These are phyloP conservation scores for Machaerirhynchus nigripectus DNA, from an alignment of 2,113 vertebrate species.

Conservation along the genomic window DNA sequence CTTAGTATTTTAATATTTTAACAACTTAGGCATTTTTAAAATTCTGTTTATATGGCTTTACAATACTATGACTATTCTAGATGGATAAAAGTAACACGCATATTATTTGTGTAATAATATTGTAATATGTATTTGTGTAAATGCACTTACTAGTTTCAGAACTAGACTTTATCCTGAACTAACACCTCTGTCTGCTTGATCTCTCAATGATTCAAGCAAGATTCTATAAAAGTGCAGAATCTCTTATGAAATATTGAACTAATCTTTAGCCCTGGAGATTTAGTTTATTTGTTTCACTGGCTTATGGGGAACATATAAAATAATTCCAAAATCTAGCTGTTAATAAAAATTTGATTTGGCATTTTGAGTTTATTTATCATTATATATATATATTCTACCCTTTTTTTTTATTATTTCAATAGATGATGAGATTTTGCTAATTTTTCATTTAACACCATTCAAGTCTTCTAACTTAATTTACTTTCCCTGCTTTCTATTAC, in stretches of 20 bases:
- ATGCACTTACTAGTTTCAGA: not conserved
- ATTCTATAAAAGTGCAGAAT: not conserved
- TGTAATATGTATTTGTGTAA: not conserved
- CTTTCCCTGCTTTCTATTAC: not conserved
- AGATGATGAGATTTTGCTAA: not conserved
- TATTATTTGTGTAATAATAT: too few relatives aligned
- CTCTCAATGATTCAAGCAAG: not conserved
- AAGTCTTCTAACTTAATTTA: not conserved
- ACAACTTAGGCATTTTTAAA: not conserved
- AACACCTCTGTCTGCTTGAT: not conserved
- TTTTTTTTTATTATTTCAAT: not conserved
- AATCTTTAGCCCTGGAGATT: not conserved
- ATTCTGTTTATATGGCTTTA: not conserved
- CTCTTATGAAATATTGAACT: not conserved
- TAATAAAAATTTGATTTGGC: not conserved
- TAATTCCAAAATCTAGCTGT: not conserved
- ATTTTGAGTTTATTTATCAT: not conserved
- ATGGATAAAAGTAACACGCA: too few relatives aligned
- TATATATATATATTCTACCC: not conserved
- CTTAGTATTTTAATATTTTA: not conserved
- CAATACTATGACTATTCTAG: not conserved
- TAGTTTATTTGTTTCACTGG: not conserved
- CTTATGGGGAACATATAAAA: not conserved
- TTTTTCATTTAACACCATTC: not conserved
- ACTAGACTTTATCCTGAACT: not conserved